Base-by-base conservation (phyloP, 2,888 invertebrate genomes). In the Graphium colonna region DNA sequence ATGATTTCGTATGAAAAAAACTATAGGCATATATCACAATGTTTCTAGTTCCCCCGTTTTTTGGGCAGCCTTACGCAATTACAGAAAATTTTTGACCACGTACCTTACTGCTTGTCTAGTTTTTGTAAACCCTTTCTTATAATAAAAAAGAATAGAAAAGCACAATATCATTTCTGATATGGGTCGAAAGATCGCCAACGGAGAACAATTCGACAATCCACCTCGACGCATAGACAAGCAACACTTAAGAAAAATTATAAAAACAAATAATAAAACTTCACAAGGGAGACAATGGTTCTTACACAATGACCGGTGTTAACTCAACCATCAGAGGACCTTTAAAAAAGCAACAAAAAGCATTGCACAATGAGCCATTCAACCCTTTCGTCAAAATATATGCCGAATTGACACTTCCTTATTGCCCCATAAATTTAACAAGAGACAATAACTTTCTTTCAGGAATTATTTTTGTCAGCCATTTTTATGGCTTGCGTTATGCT, bases 351-450 rank as follows among this genome's bases (percentile, higher is more conserved):
- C 75, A 79, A 79, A 79, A 72, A 71, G 67, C 59, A 55, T 60
- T 60, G 59, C 59, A 85, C 83, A 87, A 86, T 83, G 74, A 70
- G 62, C 76, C 69, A 80, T 87, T 83, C 79, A 89, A 86, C 81
- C 86, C 89, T 87, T 88, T 86, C 85, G 79, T 86, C 80, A 82
- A 86, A 82, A 83, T 80, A 85, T 82, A 71, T 72, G 68, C 69
- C 66, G 72, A 72, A 74, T 75, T 64, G 75, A 79, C 79, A 86
- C 82, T 89, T 89, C 89, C 89, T 89, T 87, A 87, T 88, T 87
- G 82, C 77, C 56, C 73, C 83, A 70, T 88, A 89, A 88, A 88
- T 86, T 78, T 73, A 63, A 76, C 76, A 71, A 75, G 74, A 68
- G 64, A 67, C 67, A 63, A 61, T 60, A 57, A 56, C 49, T 48